These are phyloP conservation scores for Ceramica pisi DNA, from an alignment of 2,888 invertebrate genomes.

Conservation along the genomic window DNA sequence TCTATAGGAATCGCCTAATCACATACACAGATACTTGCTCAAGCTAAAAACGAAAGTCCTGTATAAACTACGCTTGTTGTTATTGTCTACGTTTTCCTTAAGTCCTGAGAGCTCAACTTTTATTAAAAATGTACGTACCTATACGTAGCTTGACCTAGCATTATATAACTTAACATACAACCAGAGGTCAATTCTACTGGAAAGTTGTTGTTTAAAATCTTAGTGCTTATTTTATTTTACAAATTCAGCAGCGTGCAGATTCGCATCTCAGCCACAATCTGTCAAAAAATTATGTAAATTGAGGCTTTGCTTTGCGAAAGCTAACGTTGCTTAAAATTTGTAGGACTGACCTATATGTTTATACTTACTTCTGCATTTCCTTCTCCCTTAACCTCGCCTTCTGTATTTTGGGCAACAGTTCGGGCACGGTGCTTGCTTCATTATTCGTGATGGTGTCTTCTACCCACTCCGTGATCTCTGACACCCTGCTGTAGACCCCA, in stretches of 20 bases:
- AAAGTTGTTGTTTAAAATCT: not conserved
- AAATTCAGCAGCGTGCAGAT: no score
- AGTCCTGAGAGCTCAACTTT: not conserved
- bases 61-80: not conserved
- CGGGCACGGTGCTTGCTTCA: slow-evolving; percentile 78
- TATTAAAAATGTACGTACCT: not conserved
- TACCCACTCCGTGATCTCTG: slow-evolving; percentile 83
- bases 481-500: slow-evolving; percentile 85
- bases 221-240: no score
- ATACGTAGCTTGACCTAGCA: not conserved
- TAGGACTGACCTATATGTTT: no score
- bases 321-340: no score
- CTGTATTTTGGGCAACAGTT: slow-evolving; percentile 80
- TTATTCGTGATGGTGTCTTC: slow-evolving; percentile 79
- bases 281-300: no score
- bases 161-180: not conserved
- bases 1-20: no score
- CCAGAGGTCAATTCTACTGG: not conserved
- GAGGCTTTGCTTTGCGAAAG: no score
- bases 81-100: not conserved
- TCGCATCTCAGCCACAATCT: no score
- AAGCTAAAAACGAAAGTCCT: not conserved
- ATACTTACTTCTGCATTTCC: slow-evolving; percentile 81
- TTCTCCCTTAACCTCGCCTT: slow-evolving; percentile 81
- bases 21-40: no score